Evolutionary conservation across 2,797 vertebrate species (phyloP).

Genomic region (Micromesistius poutassou): DNA sequence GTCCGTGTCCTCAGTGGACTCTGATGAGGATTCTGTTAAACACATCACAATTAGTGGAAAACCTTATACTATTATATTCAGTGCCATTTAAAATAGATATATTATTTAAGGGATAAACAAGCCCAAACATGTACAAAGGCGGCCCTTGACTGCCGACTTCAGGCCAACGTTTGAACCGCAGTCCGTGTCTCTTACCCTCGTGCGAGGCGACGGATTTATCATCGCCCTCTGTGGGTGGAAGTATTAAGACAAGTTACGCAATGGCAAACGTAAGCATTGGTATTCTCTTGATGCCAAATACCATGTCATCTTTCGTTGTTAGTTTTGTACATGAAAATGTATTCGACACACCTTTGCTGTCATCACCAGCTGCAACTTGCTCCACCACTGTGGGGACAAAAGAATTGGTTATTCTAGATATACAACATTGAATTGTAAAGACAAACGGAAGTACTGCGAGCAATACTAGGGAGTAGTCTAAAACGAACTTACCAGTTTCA

Average conservation of each 20-base stretch:
- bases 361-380: background rate
- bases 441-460: background rate
- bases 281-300: background rate
- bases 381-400: conserved; percentile 46
- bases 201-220: background rate
- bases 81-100: background rate
- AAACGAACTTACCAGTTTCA: conserved; percentile 43
- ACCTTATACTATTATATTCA: background rate
- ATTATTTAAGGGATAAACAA: no score
- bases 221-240: background rate
- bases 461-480: background rate
- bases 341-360: conserved; percentile 46
- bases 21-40: conserved; percentile 45
- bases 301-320: background rate
- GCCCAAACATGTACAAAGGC: background rate
- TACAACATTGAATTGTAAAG: background rate
- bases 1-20: conserved; percentile 53
- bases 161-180: conserved; percentile 21
- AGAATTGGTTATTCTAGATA: conserved; percentile 13
- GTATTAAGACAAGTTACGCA: background rate
- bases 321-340: conserved; percentile 25
- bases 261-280: background rate
- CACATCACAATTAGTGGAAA: background rate
- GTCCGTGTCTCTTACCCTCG: conserved; percentile 40
- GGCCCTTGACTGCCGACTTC: conserved; percentile 42